A percentile compares a stretch with the other conserved stretches of the same genome.
Evolutionary conservation across 2,888 invertebrate genomes (phyloP).

Genomic region (Xestia ashworthii): DNA sequence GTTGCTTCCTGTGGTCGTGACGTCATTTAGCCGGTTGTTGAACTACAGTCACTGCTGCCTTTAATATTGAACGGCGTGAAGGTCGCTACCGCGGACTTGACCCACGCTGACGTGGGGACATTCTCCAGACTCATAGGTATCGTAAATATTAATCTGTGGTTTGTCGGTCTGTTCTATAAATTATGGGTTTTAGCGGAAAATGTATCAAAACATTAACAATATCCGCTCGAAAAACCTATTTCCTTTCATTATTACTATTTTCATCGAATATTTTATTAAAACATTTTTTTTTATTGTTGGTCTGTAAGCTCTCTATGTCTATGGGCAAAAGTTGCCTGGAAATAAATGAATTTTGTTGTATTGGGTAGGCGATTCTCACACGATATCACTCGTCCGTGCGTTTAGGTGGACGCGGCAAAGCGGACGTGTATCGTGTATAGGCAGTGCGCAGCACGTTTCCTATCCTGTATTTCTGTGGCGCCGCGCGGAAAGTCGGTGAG

Average conservation of each 20-base stretch:
- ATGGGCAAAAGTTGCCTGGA: too few species aligned
- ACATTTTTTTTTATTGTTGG: too few species aligned
- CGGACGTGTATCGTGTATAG: neutral
- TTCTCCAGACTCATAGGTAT: neutral
- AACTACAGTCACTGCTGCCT: slow-evolving; percentile 18
- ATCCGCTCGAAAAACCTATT: neutral
- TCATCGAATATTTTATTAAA: neutral
- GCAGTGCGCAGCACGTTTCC: too few species aligned
- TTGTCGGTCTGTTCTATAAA: neutral
- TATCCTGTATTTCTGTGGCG: too few species aligned
- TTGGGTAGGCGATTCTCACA: neutral
- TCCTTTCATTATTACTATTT: neutral
- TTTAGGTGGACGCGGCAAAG: neutral
- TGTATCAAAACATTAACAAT: neutral
- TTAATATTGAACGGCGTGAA: slow-evolving; percentile 53
- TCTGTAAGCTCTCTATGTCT: too few species aligned
- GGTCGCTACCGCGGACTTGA: slow-evolving; percentile 42
- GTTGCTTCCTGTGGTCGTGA: neutral
- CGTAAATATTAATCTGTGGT: neutral
- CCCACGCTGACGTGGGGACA: slow-evolving; percentile 24
- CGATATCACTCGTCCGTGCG: neutral
- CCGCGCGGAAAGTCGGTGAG: neutral
- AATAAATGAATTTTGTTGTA: neutral
- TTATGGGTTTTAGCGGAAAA: neutral
- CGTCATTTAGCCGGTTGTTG: slow-evolving; percentile 5